phyloP scores from a whole-genome alignment of 2,888 invertebrate genomes.

The Lucinisca nassula region DNA sequence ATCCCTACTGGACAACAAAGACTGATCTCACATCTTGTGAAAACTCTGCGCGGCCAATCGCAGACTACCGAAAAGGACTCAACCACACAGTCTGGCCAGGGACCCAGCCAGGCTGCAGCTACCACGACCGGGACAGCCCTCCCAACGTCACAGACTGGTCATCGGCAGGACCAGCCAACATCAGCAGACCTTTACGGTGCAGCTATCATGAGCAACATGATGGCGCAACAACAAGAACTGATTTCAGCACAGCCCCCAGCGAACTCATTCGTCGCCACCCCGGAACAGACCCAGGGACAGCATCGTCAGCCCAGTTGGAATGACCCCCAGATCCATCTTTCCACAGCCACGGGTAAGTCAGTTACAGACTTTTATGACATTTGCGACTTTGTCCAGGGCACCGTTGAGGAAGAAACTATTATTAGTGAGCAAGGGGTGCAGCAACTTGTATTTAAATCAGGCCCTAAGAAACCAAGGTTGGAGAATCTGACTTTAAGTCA shows the following conservation, averaged over 20 bases:
- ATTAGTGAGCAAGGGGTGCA: neutral
- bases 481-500: neutral
- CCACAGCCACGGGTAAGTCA: constrained; percentile 1
- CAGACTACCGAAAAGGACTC: too few relatives aligned
- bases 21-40: neutral
- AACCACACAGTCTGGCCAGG: too few relatives aligned
- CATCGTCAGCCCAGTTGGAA: neutral
- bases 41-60: neutral
- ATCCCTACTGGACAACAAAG: neutral
- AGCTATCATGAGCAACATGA: neutral
- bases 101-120: too few relatives aligned
- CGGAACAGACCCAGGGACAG: too few relatives aligned
- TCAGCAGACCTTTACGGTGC: neutral
- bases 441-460: too few relatives aligned
- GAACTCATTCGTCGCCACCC: neutral
- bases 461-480: neutral
- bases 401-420: neutral
- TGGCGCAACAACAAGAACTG: neutral
- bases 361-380: neutral
- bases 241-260: neutral
- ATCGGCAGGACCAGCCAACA: too few relatives aligned
- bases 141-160: too few relatives aligned
- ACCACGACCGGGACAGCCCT: neutral
- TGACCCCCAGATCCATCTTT: neutral
- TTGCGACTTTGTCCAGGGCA: neutral